Evolutionary conservation across 2,113 vertebrate species (phyloP), one percentile per base, ranked within the genome.

Genomic region (Heloderma charlesbogerti): DNA sequence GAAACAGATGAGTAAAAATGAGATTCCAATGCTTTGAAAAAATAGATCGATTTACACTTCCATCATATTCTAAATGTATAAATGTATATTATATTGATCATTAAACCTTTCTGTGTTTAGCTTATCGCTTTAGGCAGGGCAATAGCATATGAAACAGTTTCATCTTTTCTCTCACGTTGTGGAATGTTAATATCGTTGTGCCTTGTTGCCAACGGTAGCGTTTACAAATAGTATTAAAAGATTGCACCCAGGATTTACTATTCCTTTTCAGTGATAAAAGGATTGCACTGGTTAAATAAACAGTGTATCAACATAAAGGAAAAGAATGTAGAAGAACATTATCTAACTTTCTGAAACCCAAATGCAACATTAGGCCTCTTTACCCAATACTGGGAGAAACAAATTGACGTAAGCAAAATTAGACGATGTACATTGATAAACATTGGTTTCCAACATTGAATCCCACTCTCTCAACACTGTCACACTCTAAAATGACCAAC

Each of bases 221-320:
- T 92, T 95, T 87, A 72, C 82, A 93, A 89, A 45, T 82, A 83
- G 69, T 90, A 54, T 57, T 90, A 71, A 91, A 91, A 87, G 78
- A 92, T 86, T 87, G 37, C 85, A 92, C 69, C 29, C 89, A 88
- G 57, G 78, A 71, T 91, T 94, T 95, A 95, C 89, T 94, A 86
- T 66, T 93, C 57, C 91, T 93, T 92, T 81, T 92, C 77, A 63
- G 1, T 85, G 94, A 94, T 63, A 75, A 87, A 93, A 84, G 88
- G 57, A 85, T 87, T 90, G 89, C 82, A 75, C 79, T 92, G 84
- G 89, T 67, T 91, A 40, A 90, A 88, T 85, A 92, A 54, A 80
- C 84, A 91, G 92, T 82, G 71, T 7, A 78, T 25, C 37, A 84
- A 87, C 81, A 10, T 6, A 7, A 90, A 91, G 40, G 84, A 92